Base-by-base conservation (phyloP, 1,140 invertebrate species). In the Neodiprion fabricii region DNA sequence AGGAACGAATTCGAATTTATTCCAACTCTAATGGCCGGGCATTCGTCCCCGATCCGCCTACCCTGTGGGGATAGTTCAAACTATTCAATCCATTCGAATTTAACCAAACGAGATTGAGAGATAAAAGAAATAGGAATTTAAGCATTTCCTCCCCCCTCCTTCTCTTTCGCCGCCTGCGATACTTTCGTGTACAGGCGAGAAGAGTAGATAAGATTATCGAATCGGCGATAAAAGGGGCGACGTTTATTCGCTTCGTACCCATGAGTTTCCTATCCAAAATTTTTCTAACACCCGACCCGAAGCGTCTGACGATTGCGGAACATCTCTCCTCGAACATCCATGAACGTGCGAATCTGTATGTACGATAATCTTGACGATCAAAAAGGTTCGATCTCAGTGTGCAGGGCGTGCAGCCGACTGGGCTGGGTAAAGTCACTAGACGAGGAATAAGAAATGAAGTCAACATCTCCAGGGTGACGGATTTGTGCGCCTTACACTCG, bases 91-190 rank as follows among this genome's bases (percentile, higher is more conserved):
- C 21, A 28, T 28, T 75, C 47, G 23, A 73, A 69, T 47, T 69
- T 7, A 69, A 69, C 17, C 17, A 23, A 77, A 77, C 75, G 53
- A 75, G 71, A 75, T 77, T 75, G 73, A 23, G 73, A 72, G 72
- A 48, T 74, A 48, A 53, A 75, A 75, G 67, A 74, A 75, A 75
- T 75, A 47, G 69, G 67, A 70, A 71, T 77, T 72, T 74, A 78
- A 78, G 72, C 71, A 73, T 67, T 70, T n/a, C 50, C 47, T 40
- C 21, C 28, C 21, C 28, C 53, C 53, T 61, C 11, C 53, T 14
- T 12, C n/a, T 12, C 53, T 17, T 40, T 40, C 28, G 28, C n/a
- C 53, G 53, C 53, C 9, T 61, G 11, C 53, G n/a, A 61, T 61
- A 61, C 53, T 61, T 61, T 5, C 28, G 28, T 40, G n/a, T 17